Evolutionary conservation across 2,113 vertebrate genomes (phyloP).

Genomic region (Myotis brandtii): DNA sequence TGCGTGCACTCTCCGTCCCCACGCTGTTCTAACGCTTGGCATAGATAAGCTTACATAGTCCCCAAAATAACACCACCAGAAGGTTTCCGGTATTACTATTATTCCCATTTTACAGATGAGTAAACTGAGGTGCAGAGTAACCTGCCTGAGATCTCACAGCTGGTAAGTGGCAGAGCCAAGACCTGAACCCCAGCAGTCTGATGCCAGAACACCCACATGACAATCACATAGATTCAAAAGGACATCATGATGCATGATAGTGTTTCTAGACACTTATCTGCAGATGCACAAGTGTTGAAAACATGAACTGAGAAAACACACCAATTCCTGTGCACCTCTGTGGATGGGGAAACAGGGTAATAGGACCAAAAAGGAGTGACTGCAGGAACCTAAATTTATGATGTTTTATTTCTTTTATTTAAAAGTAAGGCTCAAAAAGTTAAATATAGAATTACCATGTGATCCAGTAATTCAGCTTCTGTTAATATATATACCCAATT

Average conservation of each 20-base stretch:
- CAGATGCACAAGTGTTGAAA: not conserved
- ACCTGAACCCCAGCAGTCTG: not conserved
- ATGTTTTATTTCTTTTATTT: not conserved
- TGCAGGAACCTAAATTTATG: not conserved
- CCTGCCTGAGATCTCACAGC: not conserved
- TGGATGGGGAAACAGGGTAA: not conserved
- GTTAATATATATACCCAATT: not conserved
- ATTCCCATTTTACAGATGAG: not conserved
- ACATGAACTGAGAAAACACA: not conserved
- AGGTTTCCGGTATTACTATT: not conserved
- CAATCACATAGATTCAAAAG: not conserved
- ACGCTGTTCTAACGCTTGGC: not conserved
- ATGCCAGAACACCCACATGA: not conserved
- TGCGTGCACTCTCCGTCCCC: accelerated
- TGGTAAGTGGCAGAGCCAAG: not conserved
- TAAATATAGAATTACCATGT: not conserved
- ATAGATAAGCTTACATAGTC: not conserved
- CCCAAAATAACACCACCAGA: not conserved
- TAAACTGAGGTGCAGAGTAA: constrained; percentile 5
- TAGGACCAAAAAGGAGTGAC: not conserved
- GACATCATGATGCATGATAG: not conserved
- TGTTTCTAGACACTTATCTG: not conserved
- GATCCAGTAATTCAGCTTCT: not conserved
- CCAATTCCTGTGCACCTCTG: not conserved
- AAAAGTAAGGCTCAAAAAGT: constrained; percentile 14